phyloP scores from a whole-genome alignment of 2,797 vertebrate genomes.

The Tangara arthus region DNA sequence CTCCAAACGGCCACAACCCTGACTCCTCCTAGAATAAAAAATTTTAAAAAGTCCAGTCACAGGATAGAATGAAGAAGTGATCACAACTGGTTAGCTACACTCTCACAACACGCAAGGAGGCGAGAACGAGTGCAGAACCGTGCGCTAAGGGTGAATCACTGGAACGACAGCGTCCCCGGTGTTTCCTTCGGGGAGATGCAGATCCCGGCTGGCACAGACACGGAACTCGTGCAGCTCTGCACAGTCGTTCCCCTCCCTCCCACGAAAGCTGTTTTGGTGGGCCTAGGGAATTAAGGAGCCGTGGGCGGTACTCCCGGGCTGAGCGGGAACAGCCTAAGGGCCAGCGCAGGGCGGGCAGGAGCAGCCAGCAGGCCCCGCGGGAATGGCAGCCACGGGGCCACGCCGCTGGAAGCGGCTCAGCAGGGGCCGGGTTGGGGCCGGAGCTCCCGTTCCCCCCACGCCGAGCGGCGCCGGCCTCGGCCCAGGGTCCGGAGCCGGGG shows the following conservation, averaged over 20 bases:
- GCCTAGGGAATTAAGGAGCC: rapidly evolving
- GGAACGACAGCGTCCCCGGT: rapidly evolving
- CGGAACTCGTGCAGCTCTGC: not conserved
- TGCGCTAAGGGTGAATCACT: rapidly evolving
- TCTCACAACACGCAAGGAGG: rapidly evolving
- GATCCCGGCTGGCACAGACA: no score
- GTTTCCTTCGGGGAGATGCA: rapidly evolving
- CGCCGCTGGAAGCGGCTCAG: no score
- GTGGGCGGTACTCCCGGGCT: rapidly evolving
- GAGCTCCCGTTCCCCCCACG: not conserved
- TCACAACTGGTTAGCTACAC: not conserved
- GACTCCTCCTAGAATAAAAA: not conserved
- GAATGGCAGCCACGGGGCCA: not conserved
- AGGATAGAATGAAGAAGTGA: rapidly evolving
- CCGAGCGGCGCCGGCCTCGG: not conserved
- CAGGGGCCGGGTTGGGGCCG: no score
- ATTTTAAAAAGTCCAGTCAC: rapidly evolving
- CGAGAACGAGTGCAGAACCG: rapidly evolving
- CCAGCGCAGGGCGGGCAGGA: no score
- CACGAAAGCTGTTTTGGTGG: rapidly evolving
- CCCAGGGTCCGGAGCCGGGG: rapidly evolving
- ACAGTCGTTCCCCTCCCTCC: rapidly evolving
- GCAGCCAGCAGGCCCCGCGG: not conserved
- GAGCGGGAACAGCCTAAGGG: rapidly evolving
- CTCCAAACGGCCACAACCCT: not conserved